Evolutionary conservation across 2,888 invertebrate genomes (phyloP), one percentile per base, ranked within the genome.

Genomic region (Junonia oenone): DNA sequence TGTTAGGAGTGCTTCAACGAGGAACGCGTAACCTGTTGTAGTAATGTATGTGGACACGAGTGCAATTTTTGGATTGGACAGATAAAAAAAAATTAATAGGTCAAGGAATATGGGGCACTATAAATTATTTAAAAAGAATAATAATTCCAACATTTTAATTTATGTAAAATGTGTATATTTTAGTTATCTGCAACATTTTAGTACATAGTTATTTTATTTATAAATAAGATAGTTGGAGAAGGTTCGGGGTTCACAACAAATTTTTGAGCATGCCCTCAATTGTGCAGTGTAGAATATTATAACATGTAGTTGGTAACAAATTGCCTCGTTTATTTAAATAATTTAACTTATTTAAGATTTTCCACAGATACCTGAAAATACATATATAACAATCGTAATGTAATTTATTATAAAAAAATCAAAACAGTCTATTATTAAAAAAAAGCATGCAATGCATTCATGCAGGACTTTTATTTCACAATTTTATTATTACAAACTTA

Each of bases 221-320:
- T 73, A 74, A 71, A 73, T 73, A 79, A 33, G n/a, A 80, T 74
- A 78, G 72, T 75, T 74, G 71, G 73, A 69, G 26, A 70, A 58
- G 50, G 67, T 70, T 71, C 72, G 75, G 73, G 75, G 71, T 71
- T 75, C 74, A 75, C 71, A 75, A 80, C 71, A 68, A 74, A 72
- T 76, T 81, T 76, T 81, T 81, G 83, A 83, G 82, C 89, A 87
- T 88, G 88, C 87, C 82, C 76, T 78, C 66, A 62, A 70, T 76
- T 81, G 83, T 85, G 81, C 75, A 81, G 80, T 81, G 81, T 81
- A 67, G 67, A 67, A 67, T 67, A 56, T 22, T 22, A 22, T 33
- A 33, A 33, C 58, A 51, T 59, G 63, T 64, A 62, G 63, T 63
- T 57, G 56, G 51, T 62, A 64, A 57, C 48, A 37, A 49, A 37